Evolutionary conservation across 2,113 vertebrate genomes (phyloP).

Genomic region (Proterorhinus semilunaris): DNA sequence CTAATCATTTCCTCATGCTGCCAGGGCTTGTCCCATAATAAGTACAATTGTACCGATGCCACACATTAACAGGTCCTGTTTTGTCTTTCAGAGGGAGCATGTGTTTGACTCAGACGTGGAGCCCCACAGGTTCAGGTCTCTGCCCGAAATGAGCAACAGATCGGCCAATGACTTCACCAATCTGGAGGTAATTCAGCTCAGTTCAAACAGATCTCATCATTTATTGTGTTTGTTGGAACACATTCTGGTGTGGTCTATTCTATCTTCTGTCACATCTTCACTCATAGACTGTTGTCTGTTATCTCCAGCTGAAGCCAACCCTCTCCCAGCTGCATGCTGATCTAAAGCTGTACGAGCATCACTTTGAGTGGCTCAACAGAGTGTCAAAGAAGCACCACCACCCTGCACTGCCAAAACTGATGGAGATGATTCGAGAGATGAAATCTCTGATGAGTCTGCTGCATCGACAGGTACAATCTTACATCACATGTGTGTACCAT

Average conservation of each 20-base stretch:
- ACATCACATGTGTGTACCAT: background rate
- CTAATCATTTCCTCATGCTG: constrained; percentile 64
- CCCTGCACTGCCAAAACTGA: constrained; percentile 67
- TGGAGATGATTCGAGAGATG: constrained; percentile 74
- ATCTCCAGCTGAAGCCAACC: constrained; percentile 74
- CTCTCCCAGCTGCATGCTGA: constrained; percentile 78
- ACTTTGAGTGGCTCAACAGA: constrained; percentile 79
- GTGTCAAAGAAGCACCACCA: constrained; percentile 76
- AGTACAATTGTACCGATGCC: constrained; percentile 47
- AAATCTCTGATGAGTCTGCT: constrained; percentile 71
- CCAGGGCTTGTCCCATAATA: constrained; percentile 56
- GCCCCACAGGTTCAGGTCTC: constrained; percentile 77
- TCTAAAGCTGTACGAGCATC: constrained; percentile 77
- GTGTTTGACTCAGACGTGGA: constrained; percentile 71
- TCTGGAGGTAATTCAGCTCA: constrained; percentile 71
- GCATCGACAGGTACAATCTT: constrained; percentile 71
- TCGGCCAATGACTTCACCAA: constrained; percentile 76
- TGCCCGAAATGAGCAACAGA: constrained; percentile 79
- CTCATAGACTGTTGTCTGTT: constrained; percentile 30
- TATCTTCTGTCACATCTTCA: constrained; percentile 41
- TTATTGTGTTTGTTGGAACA: constrained; percentile 19
- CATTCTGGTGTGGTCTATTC: constrained; percentile 18
- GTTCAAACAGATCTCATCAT: constrained; percentile 29
- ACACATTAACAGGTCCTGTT: constrained; percentile 56
- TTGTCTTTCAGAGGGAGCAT: constrained; percentile 76